Conservation (phyloP, 37 sponge, comb jelly and placozoan species). For the Haliclona indistincta region DNA sequence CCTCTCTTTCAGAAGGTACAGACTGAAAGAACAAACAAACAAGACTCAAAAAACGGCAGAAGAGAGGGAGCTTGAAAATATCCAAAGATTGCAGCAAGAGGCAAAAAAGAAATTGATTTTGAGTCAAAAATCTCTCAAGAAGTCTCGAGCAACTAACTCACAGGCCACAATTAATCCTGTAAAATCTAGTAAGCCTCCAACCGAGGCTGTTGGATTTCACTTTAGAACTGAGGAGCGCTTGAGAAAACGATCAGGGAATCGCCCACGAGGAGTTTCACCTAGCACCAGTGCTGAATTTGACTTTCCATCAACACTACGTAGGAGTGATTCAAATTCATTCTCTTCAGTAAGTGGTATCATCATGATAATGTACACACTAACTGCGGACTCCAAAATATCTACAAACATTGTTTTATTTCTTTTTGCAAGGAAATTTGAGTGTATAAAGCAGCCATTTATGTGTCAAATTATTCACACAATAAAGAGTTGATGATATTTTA, state of each 20-base stretch:
- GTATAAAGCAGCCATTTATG: no score
- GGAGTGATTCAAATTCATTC: no score
- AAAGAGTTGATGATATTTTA: no score
- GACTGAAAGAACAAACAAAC: no score
- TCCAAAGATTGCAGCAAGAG: conserved; percentile 43
- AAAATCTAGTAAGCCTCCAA: conserved; percentile 30
- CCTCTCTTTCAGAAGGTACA: no score
- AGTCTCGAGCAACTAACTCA: conserved; percentile 11
- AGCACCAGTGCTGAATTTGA: conserved; percentile 1
- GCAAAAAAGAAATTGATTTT: conserved; percentile 28
- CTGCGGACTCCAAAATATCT: no score
- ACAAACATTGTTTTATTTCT: no score
- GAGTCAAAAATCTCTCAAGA: conserved; percentile 50
- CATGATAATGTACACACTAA: no score
- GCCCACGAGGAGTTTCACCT: not conserved
- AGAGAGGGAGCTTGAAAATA: conserved; percentile 66
- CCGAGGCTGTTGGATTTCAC: conserved; percentile 56
- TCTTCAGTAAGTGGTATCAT: no score
- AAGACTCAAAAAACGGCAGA: conserved; percentile 41
- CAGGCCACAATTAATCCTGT: not conserved
- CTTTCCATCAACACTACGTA: no score
- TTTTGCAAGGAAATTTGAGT: no score
- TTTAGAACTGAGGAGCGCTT: conserved; percentile 28
- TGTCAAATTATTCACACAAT: no score
- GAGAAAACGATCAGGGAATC: not conserved